Percentiles rank a stretch among this genome's conserved stretches.
Conservation (phyloP, 2,797 vertebrate species). For the Tenualosa thibaudeaui region DNA sequence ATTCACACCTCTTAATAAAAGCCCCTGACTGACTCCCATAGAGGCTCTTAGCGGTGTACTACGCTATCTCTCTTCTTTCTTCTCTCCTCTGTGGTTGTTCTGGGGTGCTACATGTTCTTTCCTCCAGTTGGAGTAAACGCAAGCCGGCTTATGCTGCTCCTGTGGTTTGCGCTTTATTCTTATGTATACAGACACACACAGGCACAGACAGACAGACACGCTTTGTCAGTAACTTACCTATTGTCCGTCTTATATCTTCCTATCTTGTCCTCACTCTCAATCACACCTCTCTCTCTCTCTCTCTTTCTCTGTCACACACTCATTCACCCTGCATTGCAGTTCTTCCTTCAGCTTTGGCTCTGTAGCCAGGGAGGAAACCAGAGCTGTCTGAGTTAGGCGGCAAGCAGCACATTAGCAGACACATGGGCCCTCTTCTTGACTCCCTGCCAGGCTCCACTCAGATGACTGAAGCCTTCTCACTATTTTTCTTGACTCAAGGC, state of each 20-base stretch:
- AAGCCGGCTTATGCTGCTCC: neutral
- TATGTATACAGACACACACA: neutral
- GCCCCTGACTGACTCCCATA: neutral
- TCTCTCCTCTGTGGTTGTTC: neutral
- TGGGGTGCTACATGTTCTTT: neutral
- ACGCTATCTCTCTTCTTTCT: neutral
- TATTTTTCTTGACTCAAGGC: constrained; percentile 36
- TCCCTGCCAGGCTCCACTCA: constrained; percentile 42
- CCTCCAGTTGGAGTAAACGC: neutral
- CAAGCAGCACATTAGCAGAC: neutral
- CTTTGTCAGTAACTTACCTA: neutral
- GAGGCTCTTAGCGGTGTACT: neutral
- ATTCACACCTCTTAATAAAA: neutral
- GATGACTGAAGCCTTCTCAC: constrained; percentile 32
- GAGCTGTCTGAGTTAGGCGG: neutral
- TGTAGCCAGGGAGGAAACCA: neutral
- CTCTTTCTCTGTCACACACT: constrained; percentile 39
- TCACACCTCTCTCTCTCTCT: neutral
- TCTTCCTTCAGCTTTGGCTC: neutral
- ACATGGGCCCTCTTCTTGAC: constrained; percentile 27
- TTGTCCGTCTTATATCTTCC: neutral
- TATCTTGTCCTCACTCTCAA: neutral
- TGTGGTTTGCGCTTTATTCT: too few relatives aligned
- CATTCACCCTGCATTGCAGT: constrained; percentile 21
- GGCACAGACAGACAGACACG: neutral